Conservation (phyloP, 2,113 vertebrate genomes). For the Polypterus senegalus region DNA sequence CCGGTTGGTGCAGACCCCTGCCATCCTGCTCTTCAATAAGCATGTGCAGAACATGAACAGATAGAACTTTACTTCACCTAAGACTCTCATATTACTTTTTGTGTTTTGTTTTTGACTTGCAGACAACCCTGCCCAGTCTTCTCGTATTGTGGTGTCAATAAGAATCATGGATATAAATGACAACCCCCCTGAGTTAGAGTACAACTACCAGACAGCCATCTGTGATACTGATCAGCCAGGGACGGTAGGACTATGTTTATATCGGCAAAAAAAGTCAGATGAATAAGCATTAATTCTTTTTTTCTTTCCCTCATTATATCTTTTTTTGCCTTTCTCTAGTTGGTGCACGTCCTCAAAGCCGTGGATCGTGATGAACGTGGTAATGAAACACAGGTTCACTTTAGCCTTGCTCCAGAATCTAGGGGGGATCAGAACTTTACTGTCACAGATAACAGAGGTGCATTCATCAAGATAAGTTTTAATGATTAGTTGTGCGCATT, state of each 20-base stretch:
- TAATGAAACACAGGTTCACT: constrained; percentile 66
- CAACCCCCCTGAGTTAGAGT: constrained; percentile 71
- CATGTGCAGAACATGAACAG: too few species aligned
- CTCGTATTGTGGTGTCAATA: constrained; percentile 61
- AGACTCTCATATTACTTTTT: background rate
- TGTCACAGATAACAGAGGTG: constrained; percentile 67
- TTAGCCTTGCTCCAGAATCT: constrained; percentile 63
- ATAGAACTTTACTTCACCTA: too few species aligned
- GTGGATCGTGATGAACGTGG: constrained; percentile 70
- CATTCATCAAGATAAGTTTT: too few species aligned
- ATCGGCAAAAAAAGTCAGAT: too few species aligned
- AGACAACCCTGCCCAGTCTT: constrained; percentile 76
- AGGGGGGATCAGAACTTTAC: constrained; percentile 63
- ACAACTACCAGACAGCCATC: constrained; percentile 65
- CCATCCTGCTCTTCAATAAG: too few species aligned
- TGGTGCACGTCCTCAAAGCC: constrained; percentile 69
- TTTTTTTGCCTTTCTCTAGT: constrained; percentile 44
- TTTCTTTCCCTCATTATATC: constrained; percentile 14
- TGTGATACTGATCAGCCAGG: constrained; percentile 63
- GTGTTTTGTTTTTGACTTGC: constrained; percentile 12
- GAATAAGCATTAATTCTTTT: background rate
- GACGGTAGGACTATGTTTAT: constrained; percentile 46
- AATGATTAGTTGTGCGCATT: too few species aligned
- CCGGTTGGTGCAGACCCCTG: too few species aligned
- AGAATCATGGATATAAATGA: constrained; percentile 77